A percentile compares a stretch with the other conserved stretches of the same genome.
These are phyloP conservation scores for Eilema sororculum DNA, from an alignment of 2,888 invertebrate genomes.

Conservation along the genomic window DNA sequence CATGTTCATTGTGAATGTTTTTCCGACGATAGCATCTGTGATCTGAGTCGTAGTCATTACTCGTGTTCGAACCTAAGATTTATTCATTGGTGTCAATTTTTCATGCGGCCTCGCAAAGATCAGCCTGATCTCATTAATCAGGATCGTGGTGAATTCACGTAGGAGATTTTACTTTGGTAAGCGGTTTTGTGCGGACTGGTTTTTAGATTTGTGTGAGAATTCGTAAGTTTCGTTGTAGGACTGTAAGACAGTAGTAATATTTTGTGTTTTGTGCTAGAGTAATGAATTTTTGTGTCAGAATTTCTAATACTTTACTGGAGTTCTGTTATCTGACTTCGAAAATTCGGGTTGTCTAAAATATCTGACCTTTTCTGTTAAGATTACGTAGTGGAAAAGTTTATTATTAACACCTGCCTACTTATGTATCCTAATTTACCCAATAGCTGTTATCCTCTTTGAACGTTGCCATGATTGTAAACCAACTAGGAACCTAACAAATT, in stretches of 20 bases:
- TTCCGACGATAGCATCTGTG: conserved; percentile 23
- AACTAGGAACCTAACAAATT: too few relatives aligned
- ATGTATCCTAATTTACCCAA: too few relatives aligned
- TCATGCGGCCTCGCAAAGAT: conserved; percentile 54
- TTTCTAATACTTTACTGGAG: background rate
- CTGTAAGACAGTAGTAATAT: background rate
- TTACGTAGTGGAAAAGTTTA: too few relatives aligned
- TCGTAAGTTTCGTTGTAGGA: conserved; percentile 29
- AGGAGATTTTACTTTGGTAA: conserved; percentile 47
- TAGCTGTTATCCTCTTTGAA: too few relatives aligned
- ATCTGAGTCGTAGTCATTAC: conserved; percentile 21
- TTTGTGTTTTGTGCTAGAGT: background rate
- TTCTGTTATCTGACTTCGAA: background rate
- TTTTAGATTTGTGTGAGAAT: conserved; percentile 38
- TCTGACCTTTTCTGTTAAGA: too few relatives aligned
- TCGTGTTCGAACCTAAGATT: conserved; percentile 50
- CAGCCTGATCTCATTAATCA: conserved; percentile 60
- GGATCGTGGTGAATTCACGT: conserved; percentile 45
- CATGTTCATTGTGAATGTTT: conserved; percentile 35
- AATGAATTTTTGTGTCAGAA: background rate
- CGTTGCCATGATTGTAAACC: too few relatives aligned
- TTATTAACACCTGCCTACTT: too few relatives aligned
- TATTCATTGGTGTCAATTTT: conserved; percentile 63
- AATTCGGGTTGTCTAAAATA: background rate
- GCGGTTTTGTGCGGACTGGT: conserved; percentile 37